Percentiles rank a stretch among this genome's conserved stretches.
Conservation (phyloP, 2,113 vertebrate species). For the Festucalex cinctus region DNA sequence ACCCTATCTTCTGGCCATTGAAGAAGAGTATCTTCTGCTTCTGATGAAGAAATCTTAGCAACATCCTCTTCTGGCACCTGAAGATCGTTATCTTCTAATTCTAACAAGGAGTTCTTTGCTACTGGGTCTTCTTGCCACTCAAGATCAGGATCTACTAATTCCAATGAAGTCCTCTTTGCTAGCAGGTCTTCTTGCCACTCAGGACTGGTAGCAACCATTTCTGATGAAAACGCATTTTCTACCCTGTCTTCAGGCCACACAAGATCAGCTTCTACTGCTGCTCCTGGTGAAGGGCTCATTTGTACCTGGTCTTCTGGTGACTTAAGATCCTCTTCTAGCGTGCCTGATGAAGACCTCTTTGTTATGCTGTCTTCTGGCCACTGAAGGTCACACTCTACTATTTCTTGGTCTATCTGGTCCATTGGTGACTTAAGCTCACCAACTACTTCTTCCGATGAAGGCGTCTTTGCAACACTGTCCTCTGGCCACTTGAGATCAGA, state of each 20-base stretch:
- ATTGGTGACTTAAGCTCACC: background rate
- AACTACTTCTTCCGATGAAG: background rate
- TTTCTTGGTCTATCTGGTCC: background rate
- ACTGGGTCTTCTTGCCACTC: background rate
- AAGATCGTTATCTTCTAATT: background rate
- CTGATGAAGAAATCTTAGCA: background rate
- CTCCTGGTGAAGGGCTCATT: background rate
- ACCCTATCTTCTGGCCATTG: background rate
- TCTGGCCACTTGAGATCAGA: background rate
- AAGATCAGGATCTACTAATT: background rate
- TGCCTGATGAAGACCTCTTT: background rate
- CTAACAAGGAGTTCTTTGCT: background rate
- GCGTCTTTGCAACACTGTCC: background rate
- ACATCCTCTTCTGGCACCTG: background rate
- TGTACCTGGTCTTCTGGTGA: background rate
- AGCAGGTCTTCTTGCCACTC: background rate
- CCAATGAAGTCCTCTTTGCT: background rate
- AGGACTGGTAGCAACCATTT: background rate
- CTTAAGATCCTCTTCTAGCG: background rate
- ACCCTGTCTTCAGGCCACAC: background rate
- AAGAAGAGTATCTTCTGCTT: background rate
- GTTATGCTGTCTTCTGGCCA: background rate
- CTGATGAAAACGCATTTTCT: background rate
- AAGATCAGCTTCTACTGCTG: background rate
- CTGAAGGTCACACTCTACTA: background rate